phyloP scores from a whole-genome alignment of 2,113 vertebrate genomes.

The Heterochromis multidens region DNA sequence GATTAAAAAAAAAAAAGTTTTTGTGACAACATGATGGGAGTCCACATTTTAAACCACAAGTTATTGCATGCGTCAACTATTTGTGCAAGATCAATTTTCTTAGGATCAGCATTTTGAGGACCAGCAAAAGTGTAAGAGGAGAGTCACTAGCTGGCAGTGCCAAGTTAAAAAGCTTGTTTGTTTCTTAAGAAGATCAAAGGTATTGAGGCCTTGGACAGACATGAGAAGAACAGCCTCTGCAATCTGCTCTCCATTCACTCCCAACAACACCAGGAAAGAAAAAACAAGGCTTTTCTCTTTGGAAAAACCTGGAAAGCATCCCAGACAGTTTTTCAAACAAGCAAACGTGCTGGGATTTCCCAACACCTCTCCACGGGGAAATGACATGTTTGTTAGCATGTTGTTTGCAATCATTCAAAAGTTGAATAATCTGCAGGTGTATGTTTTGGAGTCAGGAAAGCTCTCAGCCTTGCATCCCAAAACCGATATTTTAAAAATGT shows the following conservation, averaged over 20 bases:
- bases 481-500: background rate
- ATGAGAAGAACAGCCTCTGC: conserved; percentile 66
- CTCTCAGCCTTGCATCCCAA: conserved; percentile 6
- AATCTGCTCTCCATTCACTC: conserved; percentile 71
- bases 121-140: conserved; percentile 14
- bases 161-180: conserved; percentile 73
- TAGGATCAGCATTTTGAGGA: conserved; percentile 54
- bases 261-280: conserved; percentile 54
- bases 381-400: conserved; percentile 47
- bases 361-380: conserved; percentile 22
- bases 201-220: conserved; percentile 71
- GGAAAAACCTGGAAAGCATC: conserved; percentile 65
- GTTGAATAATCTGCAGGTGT: conserved; percentile 46
- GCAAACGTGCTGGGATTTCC: conserved; percentile 52
- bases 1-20: background rate
- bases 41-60: conserved; percentile 2
- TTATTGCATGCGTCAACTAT: background rate
- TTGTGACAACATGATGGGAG: background rate
- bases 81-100: conserved; percentile 49
- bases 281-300: conserved; percentile 60
- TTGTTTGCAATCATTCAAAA: conserved; percentile 23
- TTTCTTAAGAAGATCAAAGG: conserved; percentile 76
- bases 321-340: conserved; percentile 56
- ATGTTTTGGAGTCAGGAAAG: background rate
- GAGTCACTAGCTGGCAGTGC: conserved; percentile 39